Evolutionary conservation across 53 echinoderm and acorn worm genomes (phyloP).

Genomic region (Pentamera pediparva): DNA sequence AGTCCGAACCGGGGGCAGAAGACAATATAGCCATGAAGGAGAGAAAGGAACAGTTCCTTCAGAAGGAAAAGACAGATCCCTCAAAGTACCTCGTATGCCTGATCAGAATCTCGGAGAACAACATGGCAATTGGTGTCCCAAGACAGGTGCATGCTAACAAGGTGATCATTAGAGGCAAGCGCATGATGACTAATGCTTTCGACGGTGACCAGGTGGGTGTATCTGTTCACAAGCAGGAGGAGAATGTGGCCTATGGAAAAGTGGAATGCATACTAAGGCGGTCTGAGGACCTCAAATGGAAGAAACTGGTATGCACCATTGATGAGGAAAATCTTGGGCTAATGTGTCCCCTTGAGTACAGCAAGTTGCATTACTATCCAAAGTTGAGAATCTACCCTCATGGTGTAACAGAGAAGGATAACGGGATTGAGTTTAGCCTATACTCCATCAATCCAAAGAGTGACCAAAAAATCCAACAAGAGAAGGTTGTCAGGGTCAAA

Average conservation of each 20-base stretch:
- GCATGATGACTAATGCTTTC: neutral
- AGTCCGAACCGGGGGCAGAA: slow-evolving; percentile 32
- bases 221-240: neutral
- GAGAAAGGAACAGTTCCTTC: neutral
- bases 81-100: neutral
- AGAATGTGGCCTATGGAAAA: slow-evolving; percentile 64
- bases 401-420: neutral
- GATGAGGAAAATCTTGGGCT: slow-evolving; percentile 64
- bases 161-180: neutral
- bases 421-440: neutral
- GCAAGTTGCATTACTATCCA: slow-evolving; percentile 41
- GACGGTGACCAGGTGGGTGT: slow-evolving; percentile 10
- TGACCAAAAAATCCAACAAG: neutral
- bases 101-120: neutral
- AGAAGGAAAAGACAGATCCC: neutral
- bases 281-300: slow-evolving; percentile 44
- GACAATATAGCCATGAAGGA: neutral
- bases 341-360: slow-evolving; percentile 72
- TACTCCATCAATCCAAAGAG: neutral
- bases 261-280: slow-evolving; percentile 60
- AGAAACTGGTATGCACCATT: slow-evolving; percentile 72
- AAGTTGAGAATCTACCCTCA: slow-evolving; percentile 53
- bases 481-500: slow-evolving; percentile 23
- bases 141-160: neutral
- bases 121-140: neutral